A percentile compares a stretch with the other conserved stretches of the same genome.
Evolutionary conservation across 1,140 invertebrate genomes (phyloP).

Genomic region (Dinoponera quadriceps): DNA sequence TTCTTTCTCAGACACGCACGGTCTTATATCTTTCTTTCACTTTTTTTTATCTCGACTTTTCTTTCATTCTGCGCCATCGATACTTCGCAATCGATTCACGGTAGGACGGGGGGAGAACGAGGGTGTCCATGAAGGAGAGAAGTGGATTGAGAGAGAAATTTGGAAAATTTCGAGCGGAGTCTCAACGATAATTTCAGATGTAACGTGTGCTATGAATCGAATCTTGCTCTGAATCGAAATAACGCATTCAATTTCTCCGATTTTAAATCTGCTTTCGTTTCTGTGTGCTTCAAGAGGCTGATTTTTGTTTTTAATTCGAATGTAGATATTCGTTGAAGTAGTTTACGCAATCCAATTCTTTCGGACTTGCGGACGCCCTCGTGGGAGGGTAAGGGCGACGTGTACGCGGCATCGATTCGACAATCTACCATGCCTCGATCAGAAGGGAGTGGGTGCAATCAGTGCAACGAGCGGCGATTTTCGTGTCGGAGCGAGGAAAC

Average conservation of each 20-base stretch:
- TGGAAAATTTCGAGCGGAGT: neutral
- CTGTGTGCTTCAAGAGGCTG: neutral
- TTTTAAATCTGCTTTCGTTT: neutral
- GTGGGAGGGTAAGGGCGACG: neutral
- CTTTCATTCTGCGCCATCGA: conserved; percentile 24
- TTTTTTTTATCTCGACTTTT: neutral
- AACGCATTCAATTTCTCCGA: no score
- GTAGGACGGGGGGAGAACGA: neutral
- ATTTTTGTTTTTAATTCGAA: neutral
- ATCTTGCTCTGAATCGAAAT: neutral
- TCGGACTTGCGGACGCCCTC: neutral
- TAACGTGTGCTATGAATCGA: no score
- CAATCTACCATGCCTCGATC: neutral
- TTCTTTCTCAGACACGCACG: neutral
- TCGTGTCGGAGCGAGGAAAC: conserved; percentile 27
- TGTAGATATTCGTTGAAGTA: neutral
- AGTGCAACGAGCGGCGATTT: conserved; percentile 9
- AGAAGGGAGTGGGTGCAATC: conserved; percentile 18
- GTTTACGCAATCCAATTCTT: neutral
- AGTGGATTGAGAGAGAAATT: neutral
- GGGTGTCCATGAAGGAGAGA: neutral
- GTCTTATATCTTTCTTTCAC: neutral
- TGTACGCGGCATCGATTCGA: conserved; percentile 7
- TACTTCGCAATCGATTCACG: neutral
- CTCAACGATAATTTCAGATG: neutral